Evolutionary conservation across 2,113 vertebrate genomes (phyloP).

Genomic region (Capricornis sumatraensis): DNA sequence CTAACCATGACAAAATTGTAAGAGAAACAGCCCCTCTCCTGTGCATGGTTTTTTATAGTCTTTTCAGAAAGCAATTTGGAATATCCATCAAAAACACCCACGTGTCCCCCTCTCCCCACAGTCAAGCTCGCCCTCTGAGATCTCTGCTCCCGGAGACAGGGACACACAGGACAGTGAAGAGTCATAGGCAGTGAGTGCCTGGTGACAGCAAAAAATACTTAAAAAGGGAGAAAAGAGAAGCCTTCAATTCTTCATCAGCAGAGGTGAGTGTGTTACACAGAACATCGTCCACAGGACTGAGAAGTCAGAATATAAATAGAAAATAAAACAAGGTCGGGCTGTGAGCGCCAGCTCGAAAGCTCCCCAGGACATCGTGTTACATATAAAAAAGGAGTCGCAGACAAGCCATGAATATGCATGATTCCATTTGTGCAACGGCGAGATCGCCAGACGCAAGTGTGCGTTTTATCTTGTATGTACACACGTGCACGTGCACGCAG

Average conservation of each 20-base stretch:
- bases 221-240: not conserved
- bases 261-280: not conserved
- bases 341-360: rapidly evolving
- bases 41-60: rapidly evolving
- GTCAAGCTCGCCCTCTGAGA: not conserved
- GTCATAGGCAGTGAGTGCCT: rapidly evolving
- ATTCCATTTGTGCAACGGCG: not conserved
- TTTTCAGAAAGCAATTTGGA: too few relatives aligned
- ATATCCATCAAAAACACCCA: rapidly evolving
- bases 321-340: not conserved
- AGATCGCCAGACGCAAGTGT: not conserved
- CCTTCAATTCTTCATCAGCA: rapidly evolving
- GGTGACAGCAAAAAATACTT: not conserved
- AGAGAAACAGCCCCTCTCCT: rapidly evolving
- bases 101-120: not conserved
- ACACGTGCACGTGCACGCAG: rapidly evolving
- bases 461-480: rapidly evolving
- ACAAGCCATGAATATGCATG: not conserved
- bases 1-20: rapidly evolving
- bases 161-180: not conserved
- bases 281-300: not conserved
- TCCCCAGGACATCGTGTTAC: not conserved
- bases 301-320: not conserved
- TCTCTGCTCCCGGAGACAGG: not conserved
- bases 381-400: not conserved